These are phyloP conservation scores for Pterocles orientalis DNA, from an alignment of 2,113 vertebrate genomes.

Conservation along the genomic window DNA sequence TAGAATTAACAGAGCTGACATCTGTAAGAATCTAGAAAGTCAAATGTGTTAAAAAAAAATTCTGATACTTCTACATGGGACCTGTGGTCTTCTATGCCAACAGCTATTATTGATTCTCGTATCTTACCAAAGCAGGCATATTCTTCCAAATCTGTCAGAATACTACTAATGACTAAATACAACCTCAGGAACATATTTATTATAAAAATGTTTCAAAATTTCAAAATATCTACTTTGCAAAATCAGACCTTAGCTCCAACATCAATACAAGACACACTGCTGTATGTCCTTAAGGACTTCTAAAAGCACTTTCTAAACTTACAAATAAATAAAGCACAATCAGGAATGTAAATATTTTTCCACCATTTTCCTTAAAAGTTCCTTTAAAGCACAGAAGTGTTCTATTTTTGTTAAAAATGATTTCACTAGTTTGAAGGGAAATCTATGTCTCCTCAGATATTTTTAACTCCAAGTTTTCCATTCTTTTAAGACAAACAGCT, in stretches of 20 bases:
- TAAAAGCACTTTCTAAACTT: not conserved
- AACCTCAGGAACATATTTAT: not conserved
- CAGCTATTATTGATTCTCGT: not conserved
- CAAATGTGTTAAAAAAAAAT: not conserved
- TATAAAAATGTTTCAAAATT: not conserved
- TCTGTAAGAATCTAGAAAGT: not conserved
- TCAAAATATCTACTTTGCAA: not conserved
- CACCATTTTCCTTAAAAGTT: not conserved
- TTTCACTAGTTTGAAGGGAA: not conserved
- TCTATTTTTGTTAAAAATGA: not conserved
- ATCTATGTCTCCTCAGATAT: not conserved
- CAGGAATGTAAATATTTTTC: not conserved
- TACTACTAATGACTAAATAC: not conserved
- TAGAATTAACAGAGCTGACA: not conserved
- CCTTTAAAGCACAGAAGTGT: not conserved
- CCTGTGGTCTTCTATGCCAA: not conserved
- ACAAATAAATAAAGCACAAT: not conserved
- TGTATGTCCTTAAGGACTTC: not conserved
- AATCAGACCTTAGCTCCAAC: not conserved
- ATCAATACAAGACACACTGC: not conserved
- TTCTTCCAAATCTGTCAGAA: not conserved
- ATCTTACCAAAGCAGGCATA: not conserved
- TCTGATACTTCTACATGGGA: not conserved
- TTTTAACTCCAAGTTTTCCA: not conserved
- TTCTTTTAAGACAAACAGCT: not conserved